Percentiles rank a stretch among this genome's conserved stretches.
Evolutionary conservation across 2,888 invertebrate species (phyloP).

Genomic region (Lacanobia oleracea): DNA sequence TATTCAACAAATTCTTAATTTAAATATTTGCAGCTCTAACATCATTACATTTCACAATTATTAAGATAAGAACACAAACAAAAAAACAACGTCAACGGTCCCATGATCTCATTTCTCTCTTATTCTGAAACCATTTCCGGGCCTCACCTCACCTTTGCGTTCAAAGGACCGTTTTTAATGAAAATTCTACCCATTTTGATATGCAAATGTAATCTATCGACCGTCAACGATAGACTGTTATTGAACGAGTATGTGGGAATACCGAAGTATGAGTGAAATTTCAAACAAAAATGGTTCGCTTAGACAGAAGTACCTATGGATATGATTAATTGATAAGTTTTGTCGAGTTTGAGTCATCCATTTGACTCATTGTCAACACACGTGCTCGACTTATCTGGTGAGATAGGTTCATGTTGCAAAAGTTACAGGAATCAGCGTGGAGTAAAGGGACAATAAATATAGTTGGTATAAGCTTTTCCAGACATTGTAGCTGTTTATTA

Average conservation of each 20-base stretch:
- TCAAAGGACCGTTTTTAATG: conserved; percentile 67
- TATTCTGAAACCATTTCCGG: conserved; percentile 51
- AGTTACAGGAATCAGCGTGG: too few species aligned
- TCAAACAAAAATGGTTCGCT: too few species aligned
- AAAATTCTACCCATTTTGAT: conserved; percentile 67
- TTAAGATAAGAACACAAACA: conserved; percentile 28
- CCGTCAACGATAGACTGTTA: conserved; percentile 42
- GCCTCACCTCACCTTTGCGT: conserved; percentile 49
- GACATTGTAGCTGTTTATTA: too few species aligned
- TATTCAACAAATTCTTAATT: not conserved
- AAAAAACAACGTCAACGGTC: conserved; percentile 17
- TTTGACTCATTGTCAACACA: not conserved
- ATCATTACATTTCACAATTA: not conserved
- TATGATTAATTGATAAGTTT: not conserved
- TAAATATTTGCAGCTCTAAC: conserved; percentile 1
- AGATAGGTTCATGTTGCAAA: not conserved
- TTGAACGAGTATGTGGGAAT: conserved; percentile 36
- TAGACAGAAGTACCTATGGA: not conserved
- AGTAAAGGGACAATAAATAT: too few species aligned
- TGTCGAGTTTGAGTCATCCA: conserved; percentile 1
- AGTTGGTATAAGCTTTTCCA: too few species aligned
- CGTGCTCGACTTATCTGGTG: not conserved
- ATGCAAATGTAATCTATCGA: conserved; percentile 65
- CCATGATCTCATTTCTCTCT: conserved; percentile 26
- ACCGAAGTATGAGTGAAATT: not conserved